Evolutionary conservation across 2,113 vertebrate species (phyloP).

Genomic region (Agelaius phoeniceus): DNA sequence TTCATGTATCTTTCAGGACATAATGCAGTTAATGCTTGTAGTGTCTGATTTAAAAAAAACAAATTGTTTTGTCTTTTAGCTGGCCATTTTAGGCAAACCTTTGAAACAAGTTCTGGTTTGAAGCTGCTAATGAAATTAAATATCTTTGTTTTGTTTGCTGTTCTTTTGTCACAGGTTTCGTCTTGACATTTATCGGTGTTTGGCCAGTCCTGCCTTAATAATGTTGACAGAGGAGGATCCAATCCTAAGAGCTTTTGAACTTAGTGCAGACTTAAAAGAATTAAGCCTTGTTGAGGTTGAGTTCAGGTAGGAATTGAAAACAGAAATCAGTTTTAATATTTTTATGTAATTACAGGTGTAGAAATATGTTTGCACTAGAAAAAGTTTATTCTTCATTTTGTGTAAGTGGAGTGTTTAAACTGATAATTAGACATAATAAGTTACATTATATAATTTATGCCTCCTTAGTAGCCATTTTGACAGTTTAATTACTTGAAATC

Average conservation of each 20-base stretch:
- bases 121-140: background rate
- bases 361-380: background rate
- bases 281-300: conserved; percentile 98
- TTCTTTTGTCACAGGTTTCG: conserved; percentile 84
- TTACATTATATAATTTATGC: background rate
- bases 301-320: conserved; percentile 85
- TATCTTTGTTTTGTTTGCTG: background rate
- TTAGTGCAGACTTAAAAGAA: conserved; percentile 95
- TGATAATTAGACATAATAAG: background rate
- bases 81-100: background rate
- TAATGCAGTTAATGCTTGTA: background rate
- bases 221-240: conserved; percentile 99
- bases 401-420: background rate
- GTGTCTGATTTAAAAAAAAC: background rate
- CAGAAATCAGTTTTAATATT: background rate
- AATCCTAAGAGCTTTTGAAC: conserved; percentile 95
- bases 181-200: conserved; percentile 97
- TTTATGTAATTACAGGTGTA: background rate
- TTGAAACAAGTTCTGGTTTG: background rate
- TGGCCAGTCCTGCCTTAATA: conserved; percentile 95
- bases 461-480: background rate
- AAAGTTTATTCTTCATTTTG: background rate
- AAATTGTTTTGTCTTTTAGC: background rate
- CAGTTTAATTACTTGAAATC: background rate
- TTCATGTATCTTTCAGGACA: background rate